phyloP scores from a whole-genome alignment of 1,140 invertebrate genomes.

The Drosophila oshimai region DNA sequence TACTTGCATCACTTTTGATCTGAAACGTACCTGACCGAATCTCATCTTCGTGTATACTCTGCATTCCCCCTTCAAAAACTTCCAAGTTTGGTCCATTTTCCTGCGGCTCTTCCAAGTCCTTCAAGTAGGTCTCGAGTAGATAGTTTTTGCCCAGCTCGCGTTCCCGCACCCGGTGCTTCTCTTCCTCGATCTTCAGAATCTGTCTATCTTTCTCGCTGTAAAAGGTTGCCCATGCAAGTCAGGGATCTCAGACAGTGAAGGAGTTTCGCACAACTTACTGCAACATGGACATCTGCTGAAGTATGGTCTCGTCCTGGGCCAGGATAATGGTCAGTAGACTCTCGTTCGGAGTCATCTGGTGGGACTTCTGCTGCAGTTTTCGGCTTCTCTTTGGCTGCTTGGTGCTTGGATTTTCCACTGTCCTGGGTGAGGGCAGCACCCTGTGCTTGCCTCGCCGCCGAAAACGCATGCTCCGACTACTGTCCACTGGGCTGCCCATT shows the following conservation, averaged over 20 bases:
- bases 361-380: background rate
- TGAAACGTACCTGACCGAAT: constrained; percentile 26
- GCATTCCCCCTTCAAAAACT: constrained; percentile 57
- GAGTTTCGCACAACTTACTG: constrained; percentile 82
- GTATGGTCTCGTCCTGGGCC: constrained; percentile 91
- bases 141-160: constrained; percentile 91
- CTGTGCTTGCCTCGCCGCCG: constrained; percentile 62
- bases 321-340: constrained; percentile 89
- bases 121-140: constrained; percentile 90
- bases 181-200: constrained; percentile 90
- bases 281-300: constrained; percentile 87
- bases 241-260: background rate
- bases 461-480: constrained; percentile 71
- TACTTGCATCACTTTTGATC: background rate
- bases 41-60: constrained; percentile 21
- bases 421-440: constrained; percentile 7
- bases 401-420: background rate
- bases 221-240: background rate
- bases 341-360: constrained; percentile 83
- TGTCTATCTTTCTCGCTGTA: constrained; percentile 89
- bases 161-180: constrained; percentile 87
- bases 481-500: constrained; percentile 76
- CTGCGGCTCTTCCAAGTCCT: constrained; percentile 84
- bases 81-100: constrained; percentile 50
- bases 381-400: constrained; percentile 60